phyloP scores from a whole-genome alignment of 1,140 invertebrate species.

The Drosophila santomea region DNA sequence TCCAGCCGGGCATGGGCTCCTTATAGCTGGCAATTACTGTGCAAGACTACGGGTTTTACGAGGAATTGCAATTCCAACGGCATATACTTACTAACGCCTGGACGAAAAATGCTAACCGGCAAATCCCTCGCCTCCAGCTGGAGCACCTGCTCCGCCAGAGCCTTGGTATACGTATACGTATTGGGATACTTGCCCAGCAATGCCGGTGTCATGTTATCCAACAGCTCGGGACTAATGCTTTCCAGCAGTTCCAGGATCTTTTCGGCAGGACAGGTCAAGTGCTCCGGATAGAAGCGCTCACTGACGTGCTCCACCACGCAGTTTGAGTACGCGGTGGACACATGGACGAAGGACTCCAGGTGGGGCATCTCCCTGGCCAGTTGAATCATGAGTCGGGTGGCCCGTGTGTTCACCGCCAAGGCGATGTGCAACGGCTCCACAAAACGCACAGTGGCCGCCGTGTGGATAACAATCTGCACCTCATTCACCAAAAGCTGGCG shows the following conservation, averaged over 20 bases:
- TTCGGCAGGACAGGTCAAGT: conserved; percentile 87
- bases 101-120: conserved; percentile 90
- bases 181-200: conserved; percentile 91
- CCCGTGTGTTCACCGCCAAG: conserved; percentile 87
- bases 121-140: conserved; percentile 87
- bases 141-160: conserved; percentile 90
- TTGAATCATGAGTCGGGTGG: conserved; percentile 86
- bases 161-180: conserved; percentile 94
- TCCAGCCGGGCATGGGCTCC: conserved; percentile 91
- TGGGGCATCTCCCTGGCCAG: conserved; percentile 88
- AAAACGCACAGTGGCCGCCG: conserved; percentile 93
- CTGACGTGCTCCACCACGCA: conserved; percentile 87
- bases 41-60: neutral
- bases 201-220: conserved; percentile 89
- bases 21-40: conserved; percentile 92
- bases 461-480: conserved; percentile 92
- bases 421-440: conserved; percentile 90
- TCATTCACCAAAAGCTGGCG: conserved; percentile 62
- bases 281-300: conserved; percentile 90
- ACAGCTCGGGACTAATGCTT: conserved; percentile 86
- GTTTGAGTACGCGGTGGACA: conserved; percentile 91
- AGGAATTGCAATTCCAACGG: neutral
- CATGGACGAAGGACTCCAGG: conserved; percentile 88
- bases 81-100: conserved; percentile 88
- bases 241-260: conserved; percentile 87